These are phyloP conservation scores for Okamejei kenojei DNA, from an alignment of 2,797 vertebrate species.

Conservation along the genomic window DNA sequence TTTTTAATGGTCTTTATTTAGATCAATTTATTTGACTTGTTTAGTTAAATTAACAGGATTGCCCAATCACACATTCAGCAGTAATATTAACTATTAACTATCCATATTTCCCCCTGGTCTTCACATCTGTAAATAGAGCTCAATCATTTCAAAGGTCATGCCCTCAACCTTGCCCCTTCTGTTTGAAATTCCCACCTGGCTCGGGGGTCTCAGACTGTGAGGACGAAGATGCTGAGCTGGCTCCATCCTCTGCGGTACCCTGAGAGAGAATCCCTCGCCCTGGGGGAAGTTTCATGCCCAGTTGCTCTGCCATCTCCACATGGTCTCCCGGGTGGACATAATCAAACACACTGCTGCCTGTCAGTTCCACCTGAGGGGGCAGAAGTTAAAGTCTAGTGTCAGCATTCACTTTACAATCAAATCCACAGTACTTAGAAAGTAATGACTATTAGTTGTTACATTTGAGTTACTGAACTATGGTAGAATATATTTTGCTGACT, in stretches of 20 bases:
- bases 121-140: slow-evolving; percentile 55
- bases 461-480: background rate
- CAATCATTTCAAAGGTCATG: slow-evolving; percentile 61
- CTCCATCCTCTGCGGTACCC: slow-evolving; percentile 78
- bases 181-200: slow-evolving; percentile 76
- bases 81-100: slow-evolving; percentile 54
- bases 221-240: slow-evolving; percentile 91
- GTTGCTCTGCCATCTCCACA: slow-evolving; percentile 95
- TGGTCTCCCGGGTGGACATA: slow-evolving; percentile 96
- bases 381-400: slow-evolving; percentile 40
- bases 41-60: slow-evolving; percentile 16
- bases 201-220: slow-evolving; percentile 93
- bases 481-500: background rate
- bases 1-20: background rate
- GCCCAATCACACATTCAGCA: background rate
- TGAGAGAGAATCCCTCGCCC: slow-evolving; percentile 85
- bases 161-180: slow-evolving; percentile 55
- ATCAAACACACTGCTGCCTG: slow-evolving; percentile 94
- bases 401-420: slow-evolving; percentile 38
- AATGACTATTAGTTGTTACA: slow-evolving; percentile 15
- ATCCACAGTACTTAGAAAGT: slow-evolving; percentile 35
- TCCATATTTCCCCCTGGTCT: slow-evolving; percentile 60
- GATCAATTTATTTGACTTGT: slow-evolving; percentile 16
- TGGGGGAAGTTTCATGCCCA: slow-evolving; percentile 95
- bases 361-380: slow-evolving; percentile 85